Evolutionary conservation across 2,113 vertebrate genomes (phyloP).

Genomic region (Cisticola juncidis): DNA sequence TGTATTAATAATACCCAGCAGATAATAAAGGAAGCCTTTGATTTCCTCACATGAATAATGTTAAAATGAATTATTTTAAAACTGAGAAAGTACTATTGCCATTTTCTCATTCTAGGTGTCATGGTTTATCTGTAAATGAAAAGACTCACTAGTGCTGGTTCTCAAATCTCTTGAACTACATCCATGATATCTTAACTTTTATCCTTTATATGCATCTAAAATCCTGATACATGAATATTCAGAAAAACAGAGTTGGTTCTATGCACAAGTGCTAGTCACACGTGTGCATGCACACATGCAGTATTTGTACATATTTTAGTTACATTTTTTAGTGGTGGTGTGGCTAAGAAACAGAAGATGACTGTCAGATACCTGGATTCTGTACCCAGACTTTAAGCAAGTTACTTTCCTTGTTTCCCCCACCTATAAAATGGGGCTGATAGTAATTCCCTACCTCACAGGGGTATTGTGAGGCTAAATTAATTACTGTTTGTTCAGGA

Average conservation of each 20-base stretch:
- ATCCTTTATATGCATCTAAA: not conserved
- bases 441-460: not conserved
- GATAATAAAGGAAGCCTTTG: slow-evolving; percentile 45
- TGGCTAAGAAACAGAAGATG: not conserved
- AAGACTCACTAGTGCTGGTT: not conserved
- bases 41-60: not conserved
- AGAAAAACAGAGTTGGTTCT: not conserved
- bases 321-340: not conserved
- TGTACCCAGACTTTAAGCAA: not conserved
- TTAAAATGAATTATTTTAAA: not conserved
- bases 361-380: not conserved
- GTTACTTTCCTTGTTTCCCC: not conserved
- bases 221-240: not conserved
- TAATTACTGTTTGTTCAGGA: not conserved
- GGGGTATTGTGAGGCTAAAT: not conserved
- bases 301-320: not conserved
- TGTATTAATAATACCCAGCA: not conserved
- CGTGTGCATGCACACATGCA: not conserved
- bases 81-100: not conserved
- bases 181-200: not conserved
- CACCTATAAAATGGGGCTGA: not conserved
- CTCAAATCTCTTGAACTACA: not conserved
- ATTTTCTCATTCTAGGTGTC: not conserved
- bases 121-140: not conserved
- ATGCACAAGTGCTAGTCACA: not conserved